Base-by-base conservation (phyloP, 2,888 invertebrate species). In the Tinea semifulvella region DNA sequence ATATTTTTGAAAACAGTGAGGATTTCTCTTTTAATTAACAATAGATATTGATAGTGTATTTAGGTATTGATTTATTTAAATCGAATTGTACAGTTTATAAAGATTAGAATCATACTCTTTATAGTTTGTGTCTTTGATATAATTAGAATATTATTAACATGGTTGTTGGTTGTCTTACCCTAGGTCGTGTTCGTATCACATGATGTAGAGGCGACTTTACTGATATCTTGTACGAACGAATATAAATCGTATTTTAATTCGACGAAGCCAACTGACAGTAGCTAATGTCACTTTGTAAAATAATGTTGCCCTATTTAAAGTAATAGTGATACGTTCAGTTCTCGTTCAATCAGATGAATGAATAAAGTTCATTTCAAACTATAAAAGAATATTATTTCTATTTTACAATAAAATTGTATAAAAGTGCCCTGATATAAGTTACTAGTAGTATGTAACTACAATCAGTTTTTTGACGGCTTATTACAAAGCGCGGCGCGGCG, bases 401-500 rank as follows among this genome's bases (percentile, higher is more conserved):
- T 38, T 38, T 17, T 38, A 45, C 44, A n/a, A n/a, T n/a, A n/a
- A n/a, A n/a, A n/a, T n/a, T 45, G 39, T 45, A 45, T 35, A 35
- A 35, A 48, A 46, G 46, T 48, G 44, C 42, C 27, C 44, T 46
- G 48, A 48, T 46, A 43, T 48, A n/a, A n/a, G n/a, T n/a, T n/a
- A n/a, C 38, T 46, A 48, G 43, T 45, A 46, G 46, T 48, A 46
- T 48, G 46, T 45, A 48, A 47, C 43, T 46, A 48, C 42, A 46
- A 45, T 48, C 43, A 48, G 43, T 48, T 46, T 45, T 48, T 46
- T 48, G 20, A 44, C 47, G 44, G 36, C 44, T 35, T 47, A 44
- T 44, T 44, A 44, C 35, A 44, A 42, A 42, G 42, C 25, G 35
- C 44, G 31, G 28, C 44, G 35, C 44, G 19, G 44, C 31, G 31